These are phyloP conservation scores for Maconellicoccus hirsutus DNA, from an alignment of 1,140 invertebrate genomes.

Conservation along the genomic window DNA sequence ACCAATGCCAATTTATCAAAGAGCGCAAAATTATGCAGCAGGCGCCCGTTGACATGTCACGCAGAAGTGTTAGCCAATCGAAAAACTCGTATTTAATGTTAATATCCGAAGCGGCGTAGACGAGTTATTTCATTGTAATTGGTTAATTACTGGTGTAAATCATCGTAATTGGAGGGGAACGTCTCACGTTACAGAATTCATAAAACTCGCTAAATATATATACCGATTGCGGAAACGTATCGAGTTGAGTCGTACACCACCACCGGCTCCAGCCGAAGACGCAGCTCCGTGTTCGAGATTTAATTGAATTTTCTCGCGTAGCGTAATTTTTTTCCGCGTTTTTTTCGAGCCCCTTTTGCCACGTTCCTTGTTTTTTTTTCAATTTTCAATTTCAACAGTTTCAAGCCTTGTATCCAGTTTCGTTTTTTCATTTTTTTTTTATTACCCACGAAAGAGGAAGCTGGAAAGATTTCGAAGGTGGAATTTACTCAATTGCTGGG, in stretches of 20 bases:
- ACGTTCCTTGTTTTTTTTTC: too few relatives aligned
- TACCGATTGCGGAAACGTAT: not conserved
- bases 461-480: too few relatives aligned
- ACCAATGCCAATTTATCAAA: constrained; percentile 22
- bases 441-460: too few relatives aligned
- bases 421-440: too few relatives aligned
- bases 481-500: too few relatives aligned
- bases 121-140: constrained; percentile 17
- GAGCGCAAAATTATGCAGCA: not conserved
- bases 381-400: too few relatives aligned
- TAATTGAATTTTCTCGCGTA: not conserved
- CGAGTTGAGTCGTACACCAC: not conserved
- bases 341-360: too few relatives aligned
- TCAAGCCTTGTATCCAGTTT: too few relatives aligned
- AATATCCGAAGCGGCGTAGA: not conserved
- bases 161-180: constrained; percentile 1
- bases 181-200: not conserved
- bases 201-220: not conserved
- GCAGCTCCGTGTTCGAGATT: not conserved
- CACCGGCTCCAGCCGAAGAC: not conserved
- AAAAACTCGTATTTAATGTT: constrained; percentile 14
- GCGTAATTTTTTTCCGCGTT: too few relatives aligned
- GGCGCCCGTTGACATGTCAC: constrained; percentile 11
- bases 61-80: constrained; percentile 12
- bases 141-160: constrained; percentile 14